Evolutionary conservation across 2,113 vertebrate species (phyloP).

Genomic region (Numida meleagris): DNA sequence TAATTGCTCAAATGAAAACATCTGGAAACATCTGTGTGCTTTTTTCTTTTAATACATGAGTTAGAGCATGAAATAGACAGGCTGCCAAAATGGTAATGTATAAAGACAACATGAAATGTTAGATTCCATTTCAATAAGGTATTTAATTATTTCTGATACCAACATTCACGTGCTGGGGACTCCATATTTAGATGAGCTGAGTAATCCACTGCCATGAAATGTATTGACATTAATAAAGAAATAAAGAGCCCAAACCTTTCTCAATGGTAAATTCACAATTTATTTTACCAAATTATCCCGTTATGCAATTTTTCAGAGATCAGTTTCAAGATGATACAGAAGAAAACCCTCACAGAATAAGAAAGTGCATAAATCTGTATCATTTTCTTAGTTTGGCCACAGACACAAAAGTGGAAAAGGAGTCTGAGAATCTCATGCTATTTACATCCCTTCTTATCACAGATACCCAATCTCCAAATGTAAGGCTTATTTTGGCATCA

Average conservation of each 20-base stretch:
- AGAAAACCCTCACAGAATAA: background rate
- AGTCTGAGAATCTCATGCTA: background rate
- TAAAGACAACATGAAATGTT: background rate
- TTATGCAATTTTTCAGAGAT: background rate
- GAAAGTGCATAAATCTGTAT: background rate
- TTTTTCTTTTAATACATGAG: background rate
- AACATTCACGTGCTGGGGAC: background rate
- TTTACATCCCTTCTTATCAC: background rate
- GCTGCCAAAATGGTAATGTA: background rate
- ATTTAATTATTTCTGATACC: background rate
- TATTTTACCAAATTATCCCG: constrained; percentile 30
- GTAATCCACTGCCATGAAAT: background rate
- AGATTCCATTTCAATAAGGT: background rate
- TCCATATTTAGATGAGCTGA: background rate
- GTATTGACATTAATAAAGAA: background rate
- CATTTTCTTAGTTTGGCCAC: background rate
- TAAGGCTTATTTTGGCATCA: constrained; percentile 17
- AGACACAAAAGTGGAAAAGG: background rate
- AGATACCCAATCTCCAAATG: background rate
- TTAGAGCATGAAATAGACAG: background rate
- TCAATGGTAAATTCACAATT: background rate
- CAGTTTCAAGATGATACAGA: background rate
- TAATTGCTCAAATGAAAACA: background rate
- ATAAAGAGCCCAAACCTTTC: background rate
- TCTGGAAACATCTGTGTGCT: background rate